Percentiles rank a stretch among this genome's conserved stretches.
Conservation (phyloP, 2,113 vertebrate species). For the Catagonus wagneri region DNA sequence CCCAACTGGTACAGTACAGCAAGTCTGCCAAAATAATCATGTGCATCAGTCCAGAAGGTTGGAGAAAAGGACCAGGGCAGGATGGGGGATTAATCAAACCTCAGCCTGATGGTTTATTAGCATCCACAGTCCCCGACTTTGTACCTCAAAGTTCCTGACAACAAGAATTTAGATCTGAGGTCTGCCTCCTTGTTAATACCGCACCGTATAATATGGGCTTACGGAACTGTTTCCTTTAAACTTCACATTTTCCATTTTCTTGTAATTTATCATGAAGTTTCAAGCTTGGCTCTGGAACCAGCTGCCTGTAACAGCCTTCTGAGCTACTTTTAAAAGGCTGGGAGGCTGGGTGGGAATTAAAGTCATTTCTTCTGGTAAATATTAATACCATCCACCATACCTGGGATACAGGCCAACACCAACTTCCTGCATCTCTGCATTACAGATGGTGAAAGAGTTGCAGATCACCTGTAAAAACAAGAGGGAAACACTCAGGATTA, state of each 20-base stretch:
- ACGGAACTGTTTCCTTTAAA: slow-evolving; percentile 61
- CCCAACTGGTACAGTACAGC: fast-evolving
- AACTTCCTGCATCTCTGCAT: slow-evolving; percentile 96
- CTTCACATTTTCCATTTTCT: slow-evolving; percentile 51
- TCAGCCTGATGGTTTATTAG: not conserved
- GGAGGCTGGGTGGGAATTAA: not conserved
- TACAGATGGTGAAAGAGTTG: slow-evolving; percentile 98
- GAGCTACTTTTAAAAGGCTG: slow-evolving; percentile 27
- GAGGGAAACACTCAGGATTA: slow-evolving; percentile 77
- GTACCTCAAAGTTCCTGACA: slow-evolving; percentile 26
- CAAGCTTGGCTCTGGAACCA: slow-evolving; percentile 50
- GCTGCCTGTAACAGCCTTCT: slow-evolving; percentile 50
- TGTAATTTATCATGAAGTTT: slow-evolving; percentile 75
- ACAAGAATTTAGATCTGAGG: slow-evolving; percentile 62
- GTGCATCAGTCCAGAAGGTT: not conserved
- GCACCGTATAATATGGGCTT: slow-evolving; percentile 39
- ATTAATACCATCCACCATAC: slow-evolving; percentile 87
- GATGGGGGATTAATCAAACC: not conserved
- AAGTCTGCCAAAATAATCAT: not conserved
- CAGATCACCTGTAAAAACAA: slow-evolving; percentile 94
- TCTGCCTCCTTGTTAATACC: not conserved
- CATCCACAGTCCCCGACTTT: not conserved
- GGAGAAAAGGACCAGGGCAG: not conserved
- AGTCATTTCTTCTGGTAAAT: slow-evolving; percentile 74
- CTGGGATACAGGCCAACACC: slow-evolving; percentile 98